Evolutionary conservation across 2,797 vertebrate genomes (phyloP).

Genomic region (Toxotes lorentzi): DNA sequence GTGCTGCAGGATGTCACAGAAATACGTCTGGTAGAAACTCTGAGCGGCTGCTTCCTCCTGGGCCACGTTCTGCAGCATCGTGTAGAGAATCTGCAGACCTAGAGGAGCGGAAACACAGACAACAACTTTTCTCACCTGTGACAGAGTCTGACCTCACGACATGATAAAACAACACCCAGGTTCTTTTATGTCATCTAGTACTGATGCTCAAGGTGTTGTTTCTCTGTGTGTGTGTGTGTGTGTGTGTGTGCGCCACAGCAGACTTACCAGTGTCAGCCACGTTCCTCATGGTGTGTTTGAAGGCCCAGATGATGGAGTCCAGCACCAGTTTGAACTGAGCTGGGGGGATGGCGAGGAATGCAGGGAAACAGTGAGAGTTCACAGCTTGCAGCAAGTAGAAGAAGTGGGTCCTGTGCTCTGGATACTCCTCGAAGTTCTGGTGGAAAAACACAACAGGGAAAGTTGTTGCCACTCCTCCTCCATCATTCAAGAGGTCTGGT

Average conservation of each 20-base stretch:
- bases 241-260: not conserved
- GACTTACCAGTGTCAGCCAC: conserved; percentile 96
- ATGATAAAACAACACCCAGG: not conserved
- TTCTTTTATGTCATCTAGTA: not conserved
- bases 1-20: conserved; percentile 98
- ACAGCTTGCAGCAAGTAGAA: conserved; percentile 98
- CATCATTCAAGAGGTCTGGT: not conserved
- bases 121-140: not conserved
- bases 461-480: not conserved
- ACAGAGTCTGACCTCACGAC: not conserved
- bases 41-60: conserved; percentile 98
- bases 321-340: conserved; percentile 98
- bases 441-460: not conserved
- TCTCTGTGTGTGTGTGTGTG: not conserved
- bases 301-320: conserved; percentile 99
- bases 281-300: conserved; percentile 99
- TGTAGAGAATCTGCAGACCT: conserved; percentile 97
- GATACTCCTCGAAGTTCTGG: conserved; percentile 98
- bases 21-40: conserved; percentile 99
- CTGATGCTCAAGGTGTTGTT: not conserved
- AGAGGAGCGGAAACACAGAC: conserved; percentile 3
- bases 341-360: conserved; percentile 97
- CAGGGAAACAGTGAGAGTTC: conserved; percentile 99
- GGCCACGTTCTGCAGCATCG: conserved; percentile 96
- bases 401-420: conserved; percentile 98